Conservation (phyloP, 2,888 invertebrate species). For the Iphiclides podalirius region DNA sequence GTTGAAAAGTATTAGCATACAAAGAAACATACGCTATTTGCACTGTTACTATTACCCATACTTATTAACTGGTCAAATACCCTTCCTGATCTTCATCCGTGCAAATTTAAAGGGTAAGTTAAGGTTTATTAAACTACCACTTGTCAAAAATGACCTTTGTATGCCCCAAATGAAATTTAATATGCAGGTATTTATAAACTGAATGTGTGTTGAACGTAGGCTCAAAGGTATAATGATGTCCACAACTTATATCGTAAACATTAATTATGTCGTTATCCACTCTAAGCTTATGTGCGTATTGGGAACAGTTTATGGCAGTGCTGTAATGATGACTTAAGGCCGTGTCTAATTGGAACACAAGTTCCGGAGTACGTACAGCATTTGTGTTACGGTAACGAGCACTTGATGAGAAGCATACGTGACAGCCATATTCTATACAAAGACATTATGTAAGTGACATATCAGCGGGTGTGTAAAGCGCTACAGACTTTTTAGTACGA, state of each 20-base stretch:
- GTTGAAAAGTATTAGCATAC: no score
- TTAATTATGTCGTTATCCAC: conserved; percentile 24
- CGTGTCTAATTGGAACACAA: conserved; percentile 16
- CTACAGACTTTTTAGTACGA: no score
- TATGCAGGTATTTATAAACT: conserved; percentile 12
- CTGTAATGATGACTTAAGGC: conserved; percentile 20
- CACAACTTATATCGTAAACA: conserved; percentile 20
- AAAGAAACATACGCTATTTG: no score
- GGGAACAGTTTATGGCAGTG: conserved; percentile 22
- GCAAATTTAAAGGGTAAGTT: no score
- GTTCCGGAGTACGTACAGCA: conserved; percentile 9
- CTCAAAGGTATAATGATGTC: conserved; percentile 19
- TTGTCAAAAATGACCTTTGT: no score
- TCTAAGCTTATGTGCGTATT: conserved; percentile 22
- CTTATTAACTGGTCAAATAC: no score
- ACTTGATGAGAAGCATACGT: neutral
- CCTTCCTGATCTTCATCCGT: no score
- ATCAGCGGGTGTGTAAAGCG: neutral
- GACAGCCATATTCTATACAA: neutral
- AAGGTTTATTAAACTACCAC: no score
- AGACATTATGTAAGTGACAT: neutral
- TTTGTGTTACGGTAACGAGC: conserved; percentile 6
- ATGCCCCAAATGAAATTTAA: neutral
- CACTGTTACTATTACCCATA: no score
- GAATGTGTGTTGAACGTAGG: neutral